phyloP scores from a whole-genome alignment of 35 echinoderm and acorn worm genomes.

The Apostichopus japonicus region DNA sequence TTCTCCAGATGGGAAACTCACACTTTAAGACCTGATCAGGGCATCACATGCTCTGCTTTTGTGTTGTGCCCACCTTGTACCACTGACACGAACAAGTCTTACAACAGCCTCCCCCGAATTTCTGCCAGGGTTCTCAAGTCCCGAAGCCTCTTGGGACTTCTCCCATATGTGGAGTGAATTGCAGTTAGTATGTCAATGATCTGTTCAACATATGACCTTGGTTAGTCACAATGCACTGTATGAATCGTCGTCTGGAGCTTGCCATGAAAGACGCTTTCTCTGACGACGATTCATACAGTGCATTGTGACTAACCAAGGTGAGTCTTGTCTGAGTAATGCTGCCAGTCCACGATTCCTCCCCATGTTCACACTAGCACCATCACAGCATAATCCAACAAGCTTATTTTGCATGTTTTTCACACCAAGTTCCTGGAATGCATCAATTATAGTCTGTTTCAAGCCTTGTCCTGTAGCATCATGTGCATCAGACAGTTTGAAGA shows the following conservation, averaged over 20 bases:
- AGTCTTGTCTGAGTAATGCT: not conserved
- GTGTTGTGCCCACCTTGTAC: conserved; percentile 23
- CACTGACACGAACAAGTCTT: not conserved
- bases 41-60: conserved; percentile 46
- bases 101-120: conserved; percentile 1
- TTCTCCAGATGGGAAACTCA: conserved; percentile 40
- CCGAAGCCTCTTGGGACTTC: conserved; percentile 2
- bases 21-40: conserved; percentile 16
- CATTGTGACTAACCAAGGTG: not conserved
- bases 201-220: conserved; percentile 30
- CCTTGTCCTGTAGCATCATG: no score
- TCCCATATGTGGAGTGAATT: no score
- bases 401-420: no score
- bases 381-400: no score
- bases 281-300: not conserved
- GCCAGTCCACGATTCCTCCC: no score
- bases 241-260: no score
- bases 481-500: no score
- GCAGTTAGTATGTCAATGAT: conserved; percentile 20
- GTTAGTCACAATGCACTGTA: no score
- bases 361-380: no score
- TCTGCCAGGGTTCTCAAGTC: not conserved
- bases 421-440: no score
- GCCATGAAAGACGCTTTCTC: not conserved
- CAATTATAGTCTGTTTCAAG: no score